Evolutionary conservation across 1,140 invertebrate genomes (phyloP).

Genomic region (Sinella curviseta): DNA sequence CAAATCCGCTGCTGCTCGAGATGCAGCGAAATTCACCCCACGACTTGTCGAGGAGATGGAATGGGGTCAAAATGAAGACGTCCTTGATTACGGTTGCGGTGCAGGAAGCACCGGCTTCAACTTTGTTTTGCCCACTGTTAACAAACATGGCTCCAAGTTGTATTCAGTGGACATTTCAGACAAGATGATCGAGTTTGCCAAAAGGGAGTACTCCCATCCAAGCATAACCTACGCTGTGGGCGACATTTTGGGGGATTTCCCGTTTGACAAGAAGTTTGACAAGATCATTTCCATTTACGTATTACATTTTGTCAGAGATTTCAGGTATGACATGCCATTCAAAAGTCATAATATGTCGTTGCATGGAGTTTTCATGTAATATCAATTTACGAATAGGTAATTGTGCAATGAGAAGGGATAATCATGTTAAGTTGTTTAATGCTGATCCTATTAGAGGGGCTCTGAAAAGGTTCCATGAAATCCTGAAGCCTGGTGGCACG

Average conservation of each 20-base stretch:
- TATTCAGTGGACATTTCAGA: slow-evolving; percentile 30
- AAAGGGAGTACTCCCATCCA: slow-evolving; percentile 22
- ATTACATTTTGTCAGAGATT: slow-evolving; percentile 22
- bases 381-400: too few relatives aligned
- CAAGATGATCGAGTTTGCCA: slow-evolving; percentile 18
- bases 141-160: slow-evolving; percentile 14
- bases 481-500: background rate
- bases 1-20: slow-evolving; percentile 19
- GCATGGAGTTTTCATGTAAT: too few relatives aligned
- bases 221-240: slow-evolving; percentile 10
- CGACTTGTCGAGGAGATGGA: background rate
- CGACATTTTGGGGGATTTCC: slow-evolving; percentile 16
- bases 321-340: slow-evolving; percentile 1
- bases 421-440: background rate
- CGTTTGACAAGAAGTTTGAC: slow-evolving; percentile 27
- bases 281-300: slow-evolving; percentile 28
- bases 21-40: slow-evolving; percentile 14
- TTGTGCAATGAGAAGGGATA: background rate
- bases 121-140: slow-evolving; percentile 30
- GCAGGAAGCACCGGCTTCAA: slow-evolving; percentile 21
- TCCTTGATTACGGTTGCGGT: slow-evolving; percentile 40
- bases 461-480: background rate
- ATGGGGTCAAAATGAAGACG: slow-evolving; percentile 25
- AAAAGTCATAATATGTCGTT: background rate
- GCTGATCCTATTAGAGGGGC: too few relatives aligned